Evolutionary conservation across 2,113 vertebrate species (phyloP).

Genomic region (Myotis brandtii): DNA sequence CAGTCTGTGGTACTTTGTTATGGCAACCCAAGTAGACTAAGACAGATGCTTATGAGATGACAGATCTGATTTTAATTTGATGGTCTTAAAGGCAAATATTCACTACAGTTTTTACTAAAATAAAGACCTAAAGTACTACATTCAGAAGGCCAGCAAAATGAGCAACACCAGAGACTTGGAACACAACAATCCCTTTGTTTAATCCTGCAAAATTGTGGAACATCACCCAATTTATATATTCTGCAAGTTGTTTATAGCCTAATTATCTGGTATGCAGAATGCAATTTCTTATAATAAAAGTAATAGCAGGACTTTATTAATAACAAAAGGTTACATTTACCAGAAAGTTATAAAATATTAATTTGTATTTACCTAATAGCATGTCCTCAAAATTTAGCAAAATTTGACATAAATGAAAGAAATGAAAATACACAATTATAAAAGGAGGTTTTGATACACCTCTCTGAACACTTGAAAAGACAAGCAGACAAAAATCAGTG

Average conservation of each 20-base stretch:
- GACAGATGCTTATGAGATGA: not conserved
- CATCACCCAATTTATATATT: not conserved
- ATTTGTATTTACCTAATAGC: not conserved
- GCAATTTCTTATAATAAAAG: constrained; percentile 2
- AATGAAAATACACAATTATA: not conserved
- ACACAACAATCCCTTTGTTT: not conserved
- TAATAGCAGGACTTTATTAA: not conserved
- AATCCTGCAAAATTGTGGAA: not conserved
- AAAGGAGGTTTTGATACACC: not conserved
- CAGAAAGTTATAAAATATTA: not conserved
- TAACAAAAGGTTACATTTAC: not conserved
- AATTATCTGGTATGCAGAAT: not conserved
- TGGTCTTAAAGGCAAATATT: not conserved
- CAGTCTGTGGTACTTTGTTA: not conserved
- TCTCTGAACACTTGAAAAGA: not conserved
- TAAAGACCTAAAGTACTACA: not conserved
- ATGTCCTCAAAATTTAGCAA: not conserved
- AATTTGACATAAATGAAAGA: constrained; percentile 16
- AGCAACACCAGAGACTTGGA: not conserved
- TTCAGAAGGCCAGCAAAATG: not conserved
- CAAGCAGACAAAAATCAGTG: not conserved
- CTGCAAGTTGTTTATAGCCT: not conserved
- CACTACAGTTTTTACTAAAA: not conserved
- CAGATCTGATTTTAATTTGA: not conserved
- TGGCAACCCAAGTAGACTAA: not conserved